Percentiles rank a stretch among this genome's conserved stretches.
These are phyloP conservation scores for Drosophila subpulchrella DNA, from an alignment of 1,140 invertebrate genomes.

Conservation along the genomic window DNA sequence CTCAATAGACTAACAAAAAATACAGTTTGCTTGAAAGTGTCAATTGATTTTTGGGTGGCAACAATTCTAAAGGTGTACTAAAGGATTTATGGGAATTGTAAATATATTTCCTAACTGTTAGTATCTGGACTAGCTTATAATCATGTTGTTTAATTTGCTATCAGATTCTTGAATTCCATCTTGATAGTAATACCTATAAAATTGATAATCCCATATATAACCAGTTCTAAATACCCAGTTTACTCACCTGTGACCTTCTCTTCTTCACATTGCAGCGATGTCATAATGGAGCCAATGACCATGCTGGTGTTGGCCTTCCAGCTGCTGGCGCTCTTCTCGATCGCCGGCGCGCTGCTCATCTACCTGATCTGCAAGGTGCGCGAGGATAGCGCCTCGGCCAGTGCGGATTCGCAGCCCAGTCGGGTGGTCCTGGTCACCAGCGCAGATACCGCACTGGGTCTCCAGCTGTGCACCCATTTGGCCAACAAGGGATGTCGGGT, in stretches of 20 bases:
- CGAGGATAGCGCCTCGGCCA: constrained; percentile 76
- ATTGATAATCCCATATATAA: too few species aligned
- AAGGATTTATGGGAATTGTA: too few species aligned
- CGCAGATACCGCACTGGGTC: constrained; percentile 90
- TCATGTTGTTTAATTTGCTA: too few species aligned
- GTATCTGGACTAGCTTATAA: background rate
- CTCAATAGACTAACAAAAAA: background rate
- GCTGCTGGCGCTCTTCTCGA: constrained; percentile 90
- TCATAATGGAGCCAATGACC: constrained; percentile 90
- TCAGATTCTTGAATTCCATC: too few species aligned
- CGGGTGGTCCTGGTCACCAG: constrained; percentile 90
- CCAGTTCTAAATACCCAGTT: too few species aligned
- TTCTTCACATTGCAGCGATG: constrained; percentile 69
- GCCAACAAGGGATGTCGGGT: constrained; percentile 89
- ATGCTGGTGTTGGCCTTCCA: constrained; percentile 91
- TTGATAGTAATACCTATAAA: too few species aligned
- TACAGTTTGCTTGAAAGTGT: background rate
- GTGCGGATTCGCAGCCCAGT: constrained; percentile 81
- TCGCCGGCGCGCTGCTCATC: constrained; percentile 90
- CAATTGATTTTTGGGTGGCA: constrained; percentile 1
- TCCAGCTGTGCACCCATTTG: constrained; percentile 87
- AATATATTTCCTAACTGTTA: background rate
- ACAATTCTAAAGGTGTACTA: background rate
- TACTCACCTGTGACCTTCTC: background rate
- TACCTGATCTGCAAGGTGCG: constrained; percentile 91